Evolutionary conservation across 2,113 vertebrate genomes (phyloP), one percentile per base, ranked within the genome.

Genomic region (Tychaedon coryphoeus): DNA sequence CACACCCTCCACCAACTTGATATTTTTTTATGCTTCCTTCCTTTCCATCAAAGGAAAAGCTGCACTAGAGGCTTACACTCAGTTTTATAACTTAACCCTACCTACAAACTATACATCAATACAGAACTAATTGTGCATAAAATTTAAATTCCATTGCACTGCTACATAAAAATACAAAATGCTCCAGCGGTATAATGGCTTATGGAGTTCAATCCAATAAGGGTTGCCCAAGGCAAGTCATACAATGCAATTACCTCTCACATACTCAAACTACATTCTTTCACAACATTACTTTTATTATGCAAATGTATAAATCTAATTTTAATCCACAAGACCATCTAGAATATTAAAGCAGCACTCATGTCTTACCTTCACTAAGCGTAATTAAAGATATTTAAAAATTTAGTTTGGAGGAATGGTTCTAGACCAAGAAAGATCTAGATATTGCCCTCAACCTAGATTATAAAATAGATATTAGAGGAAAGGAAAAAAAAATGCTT

Each of bases 251-350:
- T 98, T 95, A 96, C 95, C 95, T 97, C 95, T 91, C 92, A 73
- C 72, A 86, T 72, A 86, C 94, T 88, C 82, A 40, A 73, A 93
- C 80, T 88, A 94, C 95, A 96, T 95, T 91, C 96, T 96, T 97
- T 97, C 95, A 97, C 86, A 97, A 96, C 96, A 91, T 97, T 97
- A 96, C 96, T 98, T 98, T 97, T 98, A 97, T 97, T 97, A 98
- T 98, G 97, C 97, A 98, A 98, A 98, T 98, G 75, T 31, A 75
- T 80, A 96, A 94, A 97, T 97, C 93, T 96, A 95, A 97, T 97
- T 97, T 97, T 98, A 98, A 98, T 97, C 95, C 4, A 0, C 64
- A 95, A 93, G 96, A 94, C 88, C 82, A 93, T 97, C 95, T 88
- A 97, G 92, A 97, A 97, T 95, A 98, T 97, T 97, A 97, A 97